A percentile compares a stretch with the other conserved stretches of the same genome.
These are phyloP conservation scores for Tetraodon nigroviridis DNA, from an alignment of 2,113 vertebrate species.

Conservation along the genomic window DNA sequence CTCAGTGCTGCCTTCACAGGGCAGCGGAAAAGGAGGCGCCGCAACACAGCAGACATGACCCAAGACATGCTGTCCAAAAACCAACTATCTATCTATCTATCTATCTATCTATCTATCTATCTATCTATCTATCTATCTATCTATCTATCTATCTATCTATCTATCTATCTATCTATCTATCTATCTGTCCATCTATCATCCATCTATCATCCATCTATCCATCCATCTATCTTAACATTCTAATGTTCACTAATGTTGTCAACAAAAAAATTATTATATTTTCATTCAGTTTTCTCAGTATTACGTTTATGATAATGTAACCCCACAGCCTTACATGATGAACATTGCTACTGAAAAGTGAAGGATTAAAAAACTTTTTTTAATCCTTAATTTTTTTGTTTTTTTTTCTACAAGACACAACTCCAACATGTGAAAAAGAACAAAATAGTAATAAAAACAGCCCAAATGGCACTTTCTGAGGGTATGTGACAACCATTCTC, in stretches of 20 bases:
- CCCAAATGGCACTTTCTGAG: constrained; percentile 66
- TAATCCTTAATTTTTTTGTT: no score
- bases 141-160: no score
- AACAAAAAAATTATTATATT: no score
- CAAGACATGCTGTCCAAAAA: background rate
- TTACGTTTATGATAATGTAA: no score
- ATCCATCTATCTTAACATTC: background rate
- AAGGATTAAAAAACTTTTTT: no score
- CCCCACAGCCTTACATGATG: no score
- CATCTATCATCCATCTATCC: no score
- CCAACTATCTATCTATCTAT: no score
- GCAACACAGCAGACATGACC: constrained; percentile 9
- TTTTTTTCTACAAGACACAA: constrained; percentile 22
- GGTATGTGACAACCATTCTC: constrained; percentile 54
- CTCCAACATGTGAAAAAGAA: constrained; percentile 20
- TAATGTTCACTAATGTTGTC: background rate
- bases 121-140: no score
- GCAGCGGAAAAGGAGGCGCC: background rate
- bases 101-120: no score
- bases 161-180: background rate
- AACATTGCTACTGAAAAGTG: no score
- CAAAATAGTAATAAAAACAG: constrained; percentile 31
- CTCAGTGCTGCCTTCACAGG: constrained; percentile 37
- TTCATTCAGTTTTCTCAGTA: no score
- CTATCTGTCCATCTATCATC: background rate